These are phyloP conservation scores for Drosophila macrospina DNA, from an alignment of 2,888 invertebrate genomes.

Conservation along the genomic window DNA sequence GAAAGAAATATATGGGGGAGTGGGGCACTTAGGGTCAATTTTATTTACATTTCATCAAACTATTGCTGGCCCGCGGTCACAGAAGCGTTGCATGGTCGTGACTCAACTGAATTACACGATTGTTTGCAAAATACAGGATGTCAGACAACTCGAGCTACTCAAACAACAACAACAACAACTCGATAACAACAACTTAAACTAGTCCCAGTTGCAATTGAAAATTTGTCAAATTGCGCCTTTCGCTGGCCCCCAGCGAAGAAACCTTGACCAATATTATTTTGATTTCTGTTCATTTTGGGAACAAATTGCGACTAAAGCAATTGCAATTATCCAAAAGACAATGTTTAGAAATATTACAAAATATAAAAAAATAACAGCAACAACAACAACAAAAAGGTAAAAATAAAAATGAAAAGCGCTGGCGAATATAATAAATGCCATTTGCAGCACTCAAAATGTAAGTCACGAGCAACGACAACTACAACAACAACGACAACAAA, in stretches of 20 bases:
- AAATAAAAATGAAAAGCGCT: conserved; percentile 62
- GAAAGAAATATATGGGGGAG: neutral
- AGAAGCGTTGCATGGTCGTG: conserved; percentile 75
- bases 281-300: conserved; percentile 55
- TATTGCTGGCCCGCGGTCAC: conserved; percentile 51
- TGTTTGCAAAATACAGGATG: conserved; percentile 76
- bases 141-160: conserved; percentile 13
- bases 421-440: conserved; percentile 74
- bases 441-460: conserved; percentile 64
- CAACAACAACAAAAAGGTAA: conserved; percentile 37
- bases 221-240: conserved; percentile 73
- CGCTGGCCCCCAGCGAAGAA: conserved; percentile 67
- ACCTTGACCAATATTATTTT: conserved; percentile 74
- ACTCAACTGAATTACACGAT: conserved; percentile 83
- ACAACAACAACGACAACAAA: conserved; percentile 46
- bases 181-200: conserved; percentile 5
- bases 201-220: conserved; percentile 46
- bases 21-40: conserved; percentile 30
- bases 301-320: conserved; percentile 67
- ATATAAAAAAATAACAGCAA: conserved; percentile 30
- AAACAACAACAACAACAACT: conserved; percentile 29
- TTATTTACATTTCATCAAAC: conserved; percentile 57
- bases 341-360: conserved; percentile 68
- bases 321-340: conserved; percentile 66
- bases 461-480: conserved; percentile 72